Conservation (phyloP, 2,888 invertebrate species). For the Sinodicranocentrus sp. region DNA sequence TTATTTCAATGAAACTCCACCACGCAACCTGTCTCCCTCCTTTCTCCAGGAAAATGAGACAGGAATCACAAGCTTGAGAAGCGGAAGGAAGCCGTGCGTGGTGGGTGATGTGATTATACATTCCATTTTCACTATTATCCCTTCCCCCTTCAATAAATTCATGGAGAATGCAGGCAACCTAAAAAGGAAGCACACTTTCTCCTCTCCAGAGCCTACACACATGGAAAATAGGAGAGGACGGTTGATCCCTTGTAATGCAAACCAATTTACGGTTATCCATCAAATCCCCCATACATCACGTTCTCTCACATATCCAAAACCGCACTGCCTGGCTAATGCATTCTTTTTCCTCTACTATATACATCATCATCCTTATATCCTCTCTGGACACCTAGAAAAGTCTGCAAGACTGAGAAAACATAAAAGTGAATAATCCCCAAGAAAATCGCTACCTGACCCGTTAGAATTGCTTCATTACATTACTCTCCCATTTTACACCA, state of each 20-base stretch:
- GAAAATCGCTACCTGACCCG: constrained; percentile 25
- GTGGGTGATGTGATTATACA: no score
- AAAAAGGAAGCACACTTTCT: neutral
- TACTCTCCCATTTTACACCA: constrained; percentile 43
- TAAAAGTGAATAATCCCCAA: constrained; percentile 57
- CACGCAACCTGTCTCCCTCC: no score
- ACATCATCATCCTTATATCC: no score
- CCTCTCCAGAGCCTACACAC: neutral
- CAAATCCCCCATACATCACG: constrained; percentile 65
- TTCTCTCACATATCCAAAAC: constrained; percentile 20
- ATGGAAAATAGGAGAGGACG: constrained; percentile 10
- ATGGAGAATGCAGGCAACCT: neutral
- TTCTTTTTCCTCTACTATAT: no score
- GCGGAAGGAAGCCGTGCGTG: no score
- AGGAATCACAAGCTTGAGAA: no score
- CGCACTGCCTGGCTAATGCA: no score
- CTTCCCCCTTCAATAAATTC: no score
- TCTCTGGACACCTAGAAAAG: no score
- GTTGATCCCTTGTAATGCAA: constrained; percentile 65
- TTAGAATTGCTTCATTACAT: constrained; percentile 51
- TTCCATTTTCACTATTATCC: no score
- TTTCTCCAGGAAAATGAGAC: no score
- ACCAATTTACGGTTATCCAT: constrained; percentile 71
- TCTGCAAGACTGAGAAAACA: constrained; percentile 4
- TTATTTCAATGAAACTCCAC: no score